These are phyloP conservation scores for Chrysaora quinquecirrha DNA, from an alignment of 30 jellyfish, hydroid and myxozoan genomes.

Conservation along the genomic window DNA sequence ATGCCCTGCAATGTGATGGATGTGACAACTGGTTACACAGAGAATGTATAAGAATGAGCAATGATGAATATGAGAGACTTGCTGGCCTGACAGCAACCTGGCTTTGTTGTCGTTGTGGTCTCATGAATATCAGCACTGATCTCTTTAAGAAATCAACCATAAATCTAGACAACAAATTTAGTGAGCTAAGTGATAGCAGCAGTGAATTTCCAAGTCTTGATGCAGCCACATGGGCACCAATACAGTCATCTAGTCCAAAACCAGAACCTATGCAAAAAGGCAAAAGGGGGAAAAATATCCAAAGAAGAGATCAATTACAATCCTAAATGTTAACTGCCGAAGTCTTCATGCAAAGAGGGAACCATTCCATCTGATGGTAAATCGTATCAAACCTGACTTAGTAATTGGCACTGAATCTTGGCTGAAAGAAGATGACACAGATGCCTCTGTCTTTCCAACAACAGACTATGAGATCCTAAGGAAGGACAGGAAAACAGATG, in stretches of 20 bases:
- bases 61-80: conserved; percentile 40
- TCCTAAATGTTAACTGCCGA: conserved; percentile 28
- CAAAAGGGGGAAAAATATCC: conserved; percentile 1
- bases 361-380: conserved; percentile 24
- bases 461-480: conserved; percentile 33
- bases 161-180: conserved; percentile 6
- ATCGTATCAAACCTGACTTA: conserved; percentile 24
- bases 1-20: conserved; percentile 39
- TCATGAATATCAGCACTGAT: conserved; percentile 20
- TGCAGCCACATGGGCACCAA: conserved; percentile 51
- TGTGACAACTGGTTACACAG: conserved; percentile 41
- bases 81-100: conserved; percentile 45
- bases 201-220: conserved; percentile 45
- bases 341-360: conserved; percentile 29
- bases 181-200: conserved; percentile 31
- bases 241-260: conserved; percentile 38
- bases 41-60: conserved; percentile 42
- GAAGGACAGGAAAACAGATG: conserved; percentile 22
- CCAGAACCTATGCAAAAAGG: conserved; percentile 23
- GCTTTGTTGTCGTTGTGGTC: conserved; percentile 40
- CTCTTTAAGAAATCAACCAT: conserved; percentile 9
- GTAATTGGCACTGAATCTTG: conserved; percentile 46
- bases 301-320: conserved; percentile 17
- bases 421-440: conserved; percentile 18
- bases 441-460: conserved; percentile 28